phyloP scores from a whole-genome alignment of 2,797 vertebrate species.

The Erethizon dorsatum region DNA sequence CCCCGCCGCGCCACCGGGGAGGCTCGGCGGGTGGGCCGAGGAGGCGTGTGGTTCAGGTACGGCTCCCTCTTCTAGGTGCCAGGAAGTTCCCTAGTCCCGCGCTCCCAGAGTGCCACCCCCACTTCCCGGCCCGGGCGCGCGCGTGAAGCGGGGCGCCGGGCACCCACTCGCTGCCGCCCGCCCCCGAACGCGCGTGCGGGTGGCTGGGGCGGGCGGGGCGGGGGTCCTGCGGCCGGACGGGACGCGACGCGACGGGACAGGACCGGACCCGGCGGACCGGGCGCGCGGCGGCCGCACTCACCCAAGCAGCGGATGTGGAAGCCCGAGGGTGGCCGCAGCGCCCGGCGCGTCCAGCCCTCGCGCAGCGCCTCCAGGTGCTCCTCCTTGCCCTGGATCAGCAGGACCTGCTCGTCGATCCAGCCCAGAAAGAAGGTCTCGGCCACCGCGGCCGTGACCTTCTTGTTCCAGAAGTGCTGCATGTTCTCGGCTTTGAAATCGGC shows the following conservation, averaged over 20 bases:
- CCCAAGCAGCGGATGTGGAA: constrained; percentile 97
- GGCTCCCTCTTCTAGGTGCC: not conserved
- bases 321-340: constrained; percentile 95
- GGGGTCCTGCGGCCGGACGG: not conserved
- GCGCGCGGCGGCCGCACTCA: constrained; percentile 87
- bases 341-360: constrained; percentile 96
- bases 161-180: not conserved
- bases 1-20: constrained; percentile 50
- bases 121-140: not conserved
- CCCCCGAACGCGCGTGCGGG: no score
- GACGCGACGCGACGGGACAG: no score
- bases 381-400: constrained; percentile 97
- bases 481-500: constrained; percentile 98
- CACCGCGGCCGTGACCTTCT: constrained; percentile 95
- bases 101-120: not conserved
- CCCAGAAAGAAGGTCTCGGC: constrained; percentile 97
- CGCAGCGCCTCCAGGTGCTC: constrained; percentile 97
- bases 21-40: not conserved
- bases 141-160: not conserved
- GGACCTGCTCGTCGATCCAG: constrained; percentile 98
- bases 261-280: not conserved
- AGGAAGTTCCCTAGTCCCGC: constrained; percentile 31
- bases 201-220: not conserved
- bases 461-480: constrained; percentile 97
- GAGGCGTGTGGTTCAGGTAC: not conserved